These are phyloP conservation scores for Thereva unica DNA, from an alignment of 2,888 invertebrate species.

Conservation along the genomic window DNA sequence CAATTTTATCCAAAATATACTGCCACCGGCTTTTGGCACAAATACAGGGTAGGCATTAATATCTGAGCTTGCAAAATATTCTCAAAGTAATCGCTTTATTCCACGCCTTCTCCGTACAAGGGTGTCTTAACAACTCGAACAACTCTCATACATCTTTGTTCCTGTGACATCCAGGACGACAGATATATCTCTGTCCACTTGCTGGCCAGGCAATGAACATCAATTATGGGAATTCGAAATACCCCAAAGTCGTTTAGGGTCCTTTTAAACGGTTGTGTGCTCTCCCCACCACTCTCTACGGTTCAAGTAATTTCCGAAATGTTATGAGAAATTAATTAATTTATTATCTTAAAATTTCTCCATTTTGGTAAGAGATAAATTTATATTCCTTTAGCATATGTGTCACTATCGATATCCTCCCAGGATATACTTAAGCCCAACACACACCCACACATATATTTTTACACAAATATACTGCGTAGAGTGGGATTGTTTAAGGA, in stretches of 20 bases:
- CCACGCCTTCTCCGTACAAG: not conserved
- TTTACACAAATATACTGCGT: no score
- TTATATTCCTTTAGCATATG: constrained; percentile 12
- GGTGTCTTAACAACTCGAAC: not conserved
- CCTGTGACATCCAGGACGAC: not conserved
- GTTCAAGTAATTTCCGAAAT: constrained; percentile 20
- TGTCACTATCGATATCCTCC: not conserved
- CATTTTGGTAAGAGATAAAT: constrained; percentile 16
- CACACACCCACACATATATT: no score
- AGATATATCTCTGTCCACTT: constrained; percentile 27
- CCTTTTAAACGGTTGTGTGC: constrained; percentile 19
- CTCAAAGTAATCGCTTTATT: constrained; percentile 1
- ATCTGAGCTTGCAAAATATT: constrained; percentile 6
- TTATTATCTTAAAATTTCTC: constrained; percentile 16
- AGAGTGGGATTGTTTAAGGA: no score
- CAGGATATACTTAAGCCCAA: no score
- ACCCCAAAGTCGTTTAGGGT: constrained; percentile 15
- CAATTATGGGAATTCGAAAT: constrained; percentile 26
- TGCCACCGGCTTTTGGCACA: not conserved
- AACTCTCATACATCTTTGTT: constrained; percentile 1
- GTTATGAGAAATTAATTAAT: constrained; percentile 27
- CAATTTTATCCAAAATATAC: constrained; percentile 26
- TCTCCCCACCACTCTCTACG: not conserved
- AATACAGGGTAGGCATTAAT: constrained; percentile 3
- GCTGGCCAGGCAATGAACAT: constrained; percentile 22